Evolutionary conservation across 2,888 invertebrate genomes (phyloP), one percentile per base, ranked within the genome.

Genomic region (Mythimna loreyi): DNA sequence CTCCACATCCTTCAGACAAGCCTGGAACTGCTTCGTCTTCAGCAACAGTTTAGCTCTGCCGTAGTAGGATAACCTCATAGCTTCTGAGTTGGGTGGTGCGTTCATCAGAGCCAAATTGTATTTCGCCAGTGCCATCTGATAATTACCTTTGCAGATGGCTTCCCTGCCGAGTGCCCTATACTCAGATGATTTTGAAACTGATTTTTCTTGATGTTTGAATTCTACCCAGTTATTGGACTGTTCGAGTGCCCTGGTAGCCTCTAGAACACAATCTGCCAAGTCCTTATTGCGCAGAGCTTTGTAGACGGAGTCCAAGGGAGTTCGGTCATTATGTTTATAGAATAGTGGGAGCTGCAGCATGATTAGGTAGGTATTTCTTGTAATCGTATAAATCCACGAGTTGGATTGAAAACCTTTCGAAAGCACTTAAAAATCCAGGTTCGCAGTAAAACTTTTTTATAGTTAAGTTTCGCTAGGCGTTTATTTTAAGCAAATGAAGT

Each of bases 1-100:
- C 1, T 72, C 58, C 19, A 72, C 43, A 58, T 73, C 60, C 23
- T 74, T 73, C 13, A 73, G 9, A 60, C 72, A 66, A 43, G 66
- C 55, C 1, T 5, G 3, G 25, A 33, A 73, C 23, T 67, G 36
- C 7, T 19, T 36, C 7, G 30, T 28, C 28, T 36, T 30, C 1
- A 74, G n/a, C 8, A 56, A 47, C 8, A 73, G 6, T 21, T 60
- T 59, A 7, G 72, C 72, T 57, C 72, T 56, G 30, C 28, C 30
- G 11, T 40, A 74, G 64, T 73, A 73, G 13, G 60, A 13, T n/a
- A 67, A 19, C 33, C 36, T 59, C 72, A 73, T 73, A 6, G 40
- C 19, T 59, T 73, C 72, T 28, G 66, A 73, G n/a, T 72, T 45
- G 1, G 1, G 1, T 13, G 72, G 74, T 13, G 72, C 72, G 4